phyloP scores from a whole-genome alignment of 2,888 invertebrate species.

The Microctonus hyperodae region DNA sequence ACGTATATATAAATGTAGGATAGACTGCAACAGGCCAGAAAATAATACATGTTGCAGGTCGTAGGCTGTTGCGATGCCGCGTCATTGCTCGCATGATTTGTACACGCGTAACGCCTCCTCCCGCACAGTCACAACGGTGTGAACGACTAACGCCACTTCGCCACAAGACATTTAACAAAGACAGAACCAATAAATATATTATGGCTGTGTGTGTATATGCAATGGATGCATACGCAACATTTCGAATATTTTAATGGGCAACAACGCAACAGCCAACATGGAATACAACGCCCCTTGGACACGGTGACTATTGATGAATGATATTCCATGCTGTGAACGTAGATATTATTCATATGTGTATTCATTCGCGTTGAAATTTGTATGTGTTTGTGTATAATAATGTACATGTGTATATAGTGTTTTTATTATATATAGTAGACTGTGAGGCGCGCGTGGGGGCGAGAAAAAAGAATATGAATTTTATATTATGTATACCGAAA shows the following conservation, averaged over 20 bases:
- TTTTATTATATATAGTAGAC: no score
- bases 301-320: slow-evolving; percentile 43
- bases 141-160: slow-evolving; percentile 29
- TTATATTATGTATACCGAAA: background rate
- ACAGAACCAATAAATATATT: background rate
- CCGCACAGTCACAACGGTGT: slow-evolving; percentile 36
- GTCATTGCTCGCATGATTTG: slow-evolving; percentile 56
- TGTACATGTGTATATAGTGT: background rate
- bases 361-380: slow-evolving; percentile 6
- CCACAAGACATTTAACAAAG: background rate
- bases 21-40: slow-evolving; percentile 14
- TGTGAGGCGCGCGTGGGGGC: slow-evolving; percentile 5
- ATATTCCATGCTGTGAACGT: slow-evolving; percentile 39
- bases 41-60: slow-evolving; percentile 29
- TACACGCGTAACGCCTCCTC: slow-evolving; percentile 55
- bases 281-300: slow-evolving; percentile 40
- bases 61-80: slow-evolving; percentile 46
- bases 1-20: slow-evolving; percentile 3
- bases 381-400: background rate
- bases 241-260: slow-evolving; percentile 28
- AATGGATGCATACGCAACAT: slow-evolving; percentile 38
- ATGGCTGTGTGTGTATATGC: slow-evolving; percentile 13
- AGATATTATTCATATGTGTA: slow-evolving; percentile 25
- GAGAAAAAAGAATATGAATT: slow-evolving; percentile 5
- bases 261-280: slow-evolving; percentile 21